Evolutionary conservation across 1,140 invertebrate genomes (phyloP), one percentile per base, ranked within the genome.

Genomic region (Zaprionus ornatus): DNA sequence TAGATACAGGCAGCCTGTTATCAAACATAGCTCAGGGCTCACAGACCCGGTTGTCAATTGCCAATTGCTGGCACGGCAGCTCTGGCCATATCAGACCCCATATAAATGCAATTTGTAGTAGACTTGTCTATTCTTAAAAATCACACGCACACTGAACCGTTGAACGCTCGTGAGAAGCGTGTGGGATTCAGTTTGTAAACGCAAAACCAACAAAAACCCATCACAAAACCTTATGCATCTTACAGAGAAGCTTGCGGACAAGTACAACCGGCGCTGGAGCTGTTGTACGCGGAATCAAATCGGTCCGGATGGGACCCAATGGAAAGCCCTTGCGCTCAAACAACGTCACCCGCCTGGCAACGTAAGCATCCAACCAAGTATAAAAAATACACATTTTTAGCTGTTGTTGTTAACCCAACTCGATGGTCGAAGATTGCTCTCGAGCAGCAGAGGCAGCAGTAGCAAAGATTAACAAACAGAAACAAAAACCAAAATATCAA

Each of bases 221-320:
- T 79, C 84, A 87, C 77, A 85, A 74, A 45, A 80, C 82, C 82
- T 90, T 86, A 90, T 90, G 84, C 82, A 86, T 91, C 81, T 92
- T 92, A 91, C 91, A 92, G 91, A 92, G 91, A 92, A 92, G 91
- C 82, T 79, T 92, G 78, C 88, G 90, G 85, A 83, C 75, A 59
- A 74, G 80, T 55, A 67, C 66, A 48, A 72, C 42, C 45, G 74
- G 35, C 40, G 61, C 63, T 23, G 57, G 59, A 61, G 61, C 42
- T 25, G 60, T 59, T 57, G 70, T 42, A 50, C 91, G 85, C 56
- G 79, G 74, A 65, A 74, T 77, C 23, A 91, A 83, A 80, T 74
- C 91, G 7, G 52, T 92, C 56, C 90, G 90, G 48, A 63, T 92
- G 69, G 91, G 77, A 50, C 86, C 87, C 32, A 91, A 84, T 65